phyloP scores from a whole-genome alignment of 2,797 vertebrate genomes.

The Karalla daura region DNA sequence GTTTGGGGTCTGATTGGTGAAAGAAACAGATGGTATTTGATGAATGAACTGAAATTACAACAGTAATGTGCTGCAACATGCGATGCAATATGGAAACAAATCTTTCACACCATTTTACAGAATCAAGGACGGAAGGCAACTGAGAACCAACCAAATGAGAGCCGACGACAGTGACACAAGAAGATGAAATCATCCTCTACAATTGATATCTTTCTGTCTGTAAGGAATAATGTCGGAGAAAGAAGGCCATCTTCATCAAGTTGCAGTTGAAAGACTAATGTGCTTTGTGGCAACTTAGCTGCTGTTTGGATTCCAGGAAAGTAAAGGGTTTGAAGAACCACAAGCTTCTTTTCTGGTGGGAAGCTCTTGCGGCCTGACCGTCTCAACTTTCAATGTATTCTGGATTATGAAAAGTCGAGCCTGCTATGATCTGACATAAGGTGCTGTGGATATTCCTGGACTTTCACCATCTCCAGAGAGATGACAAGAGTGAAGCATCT shows the following conservation, averaged over 20 bases:
- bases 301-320: neutral
- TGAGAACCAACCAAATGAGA: neutral
- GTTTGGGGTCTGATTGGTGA: no score
- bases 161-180: neutral
- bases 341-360: no score
- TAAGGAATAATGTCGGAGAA: neutral
- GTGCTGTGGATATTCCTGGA: neutral
- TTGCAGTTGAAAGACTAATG: no score
- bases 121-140: slow-evolving; percentile 2
- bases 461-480: neutral
- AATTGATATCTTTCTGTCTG: neutral
- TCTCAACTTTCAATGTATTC: neutral
- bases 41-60: slow-evolving; percentile 18
- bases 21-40: no score
- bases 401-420: neutral
- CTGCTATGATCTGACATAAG: neutral
- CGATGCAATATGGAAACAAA: slow-evolving; percentile 12
- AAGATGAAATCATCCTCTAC: neutral
- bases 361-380: no score
- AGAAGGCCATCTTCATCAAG: no score
- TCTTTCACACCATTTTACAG: neutral
- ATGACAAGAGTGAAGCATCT: neutral
- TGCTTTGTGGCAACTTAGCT: neutral
- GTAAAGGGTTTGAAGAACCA: slow-evolving; percentile 5
- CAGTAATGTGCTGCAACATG: no score